Evolutionary conservation across 2,888 invertebrate species (phyloP).

Genomic region (Cephalotes varians): DNA sequence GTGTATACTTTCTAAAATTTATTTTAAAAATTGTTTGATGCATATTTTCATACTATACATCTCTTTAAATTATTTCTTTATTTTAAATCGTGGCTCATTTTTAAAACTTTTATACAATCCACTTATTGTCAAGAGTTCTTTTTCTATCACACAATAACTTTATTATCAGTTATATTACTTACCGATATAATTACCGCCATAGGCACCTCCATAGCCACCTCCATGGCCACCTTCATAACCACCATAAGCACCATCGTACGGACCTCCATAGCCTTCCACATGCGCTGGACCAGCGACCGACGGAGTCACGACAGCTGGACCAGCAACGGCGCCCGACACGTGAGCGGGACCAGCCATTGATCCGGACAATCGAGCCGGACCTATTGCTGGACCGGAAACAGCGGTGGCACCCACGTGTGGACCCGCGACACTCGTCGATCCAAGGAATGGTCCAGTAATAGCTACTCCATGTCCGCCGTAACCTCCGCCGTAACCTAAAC

Average conservation of each 20-base stretch:
- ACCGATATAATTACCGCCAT: conserved; percentile 14
- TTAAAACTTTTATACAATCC: background rate
- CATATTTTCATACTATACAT: background rate
- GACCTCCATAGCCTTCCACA: conserved; percentile 79
- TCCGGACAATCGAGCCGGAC: conserved; percentile 81
- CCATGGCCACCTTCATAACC: conserved; percentile 30
- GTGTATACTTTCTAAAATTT: background rate
- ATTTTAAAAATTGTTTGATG: background rate
- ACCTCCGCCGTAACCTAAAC: conserved; percentile 71
- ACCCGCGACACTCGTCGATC: conserved; percentile 79
- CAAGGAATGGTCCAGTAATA: conserved; percentile 80
- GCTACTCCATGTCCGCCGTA: conserved; percentile 79
- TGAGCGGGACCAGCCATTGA: conserved; percentile 82
- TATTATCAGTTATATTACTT: background rate
- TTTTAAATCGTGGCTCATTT: background rate
- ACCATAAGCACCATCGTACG: conserved; percentile 72
- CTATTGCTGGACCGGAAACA: conserved; percentile 81
- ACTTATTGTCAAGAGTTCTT: background rate
- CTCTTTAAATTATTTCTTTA: background rate
- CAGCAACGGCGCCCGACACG: conserved; percentile 84
- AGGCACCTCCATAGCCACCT: conserved; percentile 1
- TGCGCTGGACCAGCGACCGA: conserved; percentile 83
- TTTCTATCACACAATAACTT: background rate
- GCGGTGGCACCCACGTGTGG: conserved; percentile 80
- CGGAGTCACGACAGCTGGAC: conserved; percentile 81